Base-by-base conservation (phyloP, 2,797 vertebrate species). In the Danio tinwini region DNA sequence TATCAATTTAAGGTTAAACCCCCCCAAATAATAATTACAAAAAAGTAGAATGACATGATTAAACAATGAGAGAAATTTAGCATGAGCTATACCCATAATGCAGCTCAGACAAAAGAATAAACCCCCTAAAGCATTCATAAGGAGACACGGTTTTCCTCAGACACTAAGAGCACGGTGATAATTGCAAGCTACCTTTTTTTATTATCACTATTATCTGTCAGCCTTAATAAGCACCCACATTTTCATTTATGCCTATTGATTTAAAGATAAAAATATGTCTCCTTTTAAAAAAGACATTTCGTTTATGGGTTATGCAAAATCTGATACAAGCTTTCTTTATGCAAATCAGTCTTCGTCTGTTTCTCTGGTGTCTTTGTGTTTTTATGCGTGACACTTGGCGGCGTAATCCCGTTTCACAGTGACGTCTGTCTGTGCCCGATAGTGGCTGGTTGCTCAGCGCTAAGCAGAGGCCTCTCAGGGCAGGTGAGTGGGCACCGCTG, bases 341-440 rank as follows among this genome's bases (percentile, higher is more conserved):
- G 61, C 40, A 62, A 64, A 81, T 16, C 29, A 61, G 62, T 68
- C 63, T 64, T 70, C 40, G 39, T 50, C 45, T 81, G 63, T 81
- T 78, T 85, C 86, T 83, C 84, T 76, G 78, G 85, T 87, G 87
- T 87, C 86, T 89, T 90, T 90, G 90, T 92, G 90, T 92, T 90
- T 91, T 88, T 87, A 87, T 91, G 90, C 84, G 84, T 91, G 89
- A 92, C 89, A 86, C 89, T 88, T 91, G 89, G 89, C 88, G 84
- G 87, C 86, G 86, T 93, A 94, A 94, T 93, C 93, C 93, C 88
- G 83, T 93, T 93, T 94, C 92, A 91, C 91, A 90, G 90, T 87
- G 87, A 86, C 87, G 90, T 93, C 92, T 94, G 93, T 91, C 90
- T 92, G 89, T 88, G 89, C 90, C 91, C 87, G 93, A 94, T 94